Conservation (phyloP, 2,113 vertebrate genomes). For the Nothobranchius kuhntae region DNA sequence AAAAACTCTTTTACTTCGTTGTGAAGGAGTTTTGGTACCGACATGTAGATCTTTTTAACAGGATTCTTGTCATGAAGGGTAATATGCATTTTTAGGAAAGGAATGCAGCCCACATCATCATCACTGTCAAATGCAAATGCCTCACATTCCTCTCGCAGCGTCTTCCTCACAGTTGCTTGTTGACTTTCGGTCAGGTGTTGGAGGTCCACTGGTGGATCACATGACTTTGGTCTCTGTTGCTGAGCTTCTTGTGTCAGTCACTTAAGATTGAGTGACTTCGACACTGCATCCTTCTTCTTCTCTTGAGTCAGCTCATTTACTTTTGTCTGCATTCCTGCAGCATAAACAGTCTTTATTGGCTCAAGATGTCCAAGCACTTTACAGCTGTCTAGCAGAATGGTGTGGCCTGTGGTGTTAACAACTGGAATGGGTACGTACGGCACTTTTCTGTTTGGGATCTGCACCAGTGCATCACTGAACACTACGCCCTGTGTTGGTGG, state of each 20-base stretch:
- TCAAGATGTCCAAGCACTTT: conserved; percentile 9
- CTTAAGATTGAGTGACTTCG: background rate
- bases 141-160: conserved; percentile 3
- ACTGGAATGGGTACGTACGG: conserved; percentile 5
- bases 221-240: conserved; percentile 2
- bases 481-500: background rate
- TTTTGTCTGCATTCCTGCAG: background rate
- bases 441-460: background rate
- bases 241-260: background rate
- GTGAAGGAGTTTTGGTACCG: conserved; percentile 7
- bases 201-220: conserved; percentile 10
- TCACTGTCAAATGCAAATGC: conserved; percentile 7
- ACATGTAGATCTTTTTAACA: conserved; percentile 6
- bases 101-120: background rate
- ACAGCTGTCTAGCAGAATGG: background rate
- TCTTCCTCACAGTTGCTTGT: background rate
- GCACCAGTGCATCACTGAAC: conserved; percentile 1
- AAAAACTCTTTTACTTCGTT: conserved; percentile 8
- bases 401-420: conserved; percentile 4
- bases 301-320: background rate
- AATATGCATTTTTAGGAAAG: conserved; percentile 7
- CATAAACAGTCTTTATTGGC: conserved; percentile 5
- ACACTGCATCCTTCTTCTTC: background rate
- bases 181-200: background rate
- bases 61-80: background rate